Conservation (phyloP, 92 coral and sea anemone genomes). For the Epizoanthus illoricatus region DNA sequence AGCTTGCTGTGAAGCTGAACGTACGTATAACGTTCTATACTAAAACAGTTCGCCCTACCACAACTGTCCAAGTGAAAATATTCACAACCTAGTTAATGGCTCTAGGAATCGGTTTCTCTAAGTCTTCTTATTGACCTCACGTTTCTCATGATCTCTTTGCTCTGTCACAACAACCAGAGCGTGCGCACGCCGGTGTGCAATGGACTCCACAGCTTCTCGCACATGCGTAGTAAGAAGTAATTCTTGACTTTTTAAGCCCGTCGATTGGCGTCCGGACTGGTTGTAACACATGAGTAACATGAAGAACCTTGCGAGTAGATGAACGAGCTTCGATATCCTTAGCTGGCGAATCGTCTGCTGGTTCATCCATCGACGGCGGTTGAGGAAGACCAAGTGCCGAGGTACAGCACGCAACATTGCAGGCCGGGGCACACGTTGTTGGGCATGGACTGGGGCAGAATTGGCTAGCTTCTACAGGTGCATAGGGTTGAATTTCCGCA, state of each 20-base stretch:
- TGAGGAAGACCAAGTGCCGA: conserved; percentile 73
- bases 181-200: conserved; percentile 92
- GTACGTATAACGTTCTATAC: too few species aligned
- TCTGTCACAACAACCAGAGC: conserved; percentile 91
- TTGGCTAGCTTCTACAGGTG: neutral
- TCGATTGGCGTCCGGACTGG: conserved; percentile 55
- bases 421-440: conserved; percentile 67
- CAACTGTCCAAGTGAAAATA: neutral
- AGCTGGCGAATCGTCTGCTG: conserved; percentile 38
- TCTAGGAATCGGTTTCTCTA: neutral
- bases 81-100: neutral
- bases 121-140: neutral
- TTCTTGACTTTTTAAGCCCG: conserved; percentile 23
- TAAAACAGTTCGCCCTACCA: neutral
- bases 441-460: conserved; percentile 82
- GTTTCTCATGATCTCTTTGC: neutral
- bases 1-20: neutral
- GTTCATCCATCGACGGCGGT: conserved; percentile 15
- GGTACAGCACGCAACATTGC: conserved; percentile 80
- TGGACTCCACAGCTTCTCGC: conserved; percentile 80
- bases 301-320: conserved; percentile 76
- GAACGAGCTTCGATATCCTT: conserved; percentile 65
- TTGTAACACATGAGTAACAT: conserved; percentile 71
- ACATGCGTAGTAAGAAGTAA: conserved; percentile 51
- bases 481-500: conserved; percentile 30